phyloP scores from a whole-genome alignment of 92 coral and sea anemone species.

The Nematostella vectensis region DNA sequence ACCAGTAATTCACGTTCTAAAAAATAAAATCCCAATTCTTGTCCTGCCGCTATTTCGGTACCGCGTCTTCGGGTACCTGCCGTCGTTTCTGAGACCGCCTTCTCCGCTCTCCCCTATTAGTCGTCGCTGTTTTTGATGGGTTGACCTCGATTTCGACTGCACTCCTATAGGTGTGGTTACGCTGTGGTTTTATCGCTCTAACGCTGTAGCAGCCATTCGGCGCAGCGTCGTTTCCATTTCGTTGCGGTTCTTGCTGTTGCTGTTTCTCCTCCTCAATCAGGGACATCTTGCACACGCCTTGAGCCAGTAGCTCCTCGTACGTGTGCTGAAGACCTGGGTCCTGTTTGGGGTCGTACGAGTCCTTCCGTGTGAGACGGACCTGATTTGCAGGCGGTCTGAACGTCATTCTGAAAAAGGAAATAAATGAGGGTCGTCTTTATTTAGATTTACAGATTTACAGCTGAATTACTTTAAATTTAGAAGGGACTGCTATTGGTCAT shows the following conservation, averaged over 20 bases:
- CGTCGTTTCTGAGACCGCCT: slow-evolving; percentile 27
- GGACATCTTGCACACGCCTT: slow-evolving; percentile 18
- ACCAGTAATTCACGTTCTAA: no score
- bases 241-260: no score
- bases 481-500: no score
- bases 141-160: slow-evolving; percentile 50
- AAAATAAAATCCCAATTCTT: no score
- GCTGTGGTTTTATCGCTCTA: slow-evolving; percentile 46
- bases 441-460: not conserved
- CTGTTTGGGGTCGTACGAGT: slow-evolving; percentile 54
- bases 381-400: slow-evolving; percentile 31
- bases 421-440: not conserved
- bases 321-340: slow-evolving; percentile 52
- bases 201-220: slow-evolving; percentile 27
- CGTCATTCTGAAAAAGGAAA: slow-evolving; percentile 15
- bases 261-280: slow-evolving; percentile 43
- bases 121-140: slow-evolving; percentile 18
- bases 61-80: no score
- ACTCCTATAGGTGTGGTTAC: slow-evolving; percentile 56
- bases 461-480: not conserved
- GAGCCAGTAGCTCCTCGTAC: slow-evolving; percentile 45
- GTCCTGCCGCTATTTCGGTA: no score
- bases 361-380: slow-evolving; percentile 49
- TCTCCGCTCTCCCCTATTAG: slow-evolving; percentile 21
- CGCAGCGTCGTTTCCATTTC: slow-evolving; percentile 1